Evolutionary conservation across 2,888 invertebrate genomes (phyloP), one percentile per base, ranked within the genome.

Genomic region (Belgica antarctica): DNA sequence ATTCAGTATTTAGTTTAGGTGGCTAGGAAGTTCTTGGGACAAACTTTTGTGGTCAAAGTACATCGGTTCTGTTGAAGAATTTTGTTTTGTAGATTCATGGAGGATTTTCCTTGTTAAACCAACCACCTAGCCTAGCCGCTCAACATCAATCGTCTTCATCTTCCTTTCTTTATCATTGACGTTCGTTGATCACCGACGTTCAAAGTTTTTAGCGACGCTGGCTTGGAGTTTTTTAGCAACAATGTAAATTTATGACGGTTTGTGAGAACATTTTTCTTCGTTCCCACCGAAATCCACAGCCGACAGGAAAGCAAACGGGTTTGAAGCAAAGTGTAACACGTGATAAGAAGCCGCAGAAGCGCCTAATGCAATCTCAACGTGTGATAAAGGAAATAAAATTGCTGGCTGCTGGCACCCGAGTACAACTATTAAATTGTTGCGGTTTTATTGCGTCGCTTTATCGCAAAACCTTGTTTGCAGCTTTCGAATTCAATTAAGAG

Each of bases 261-360:
- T 68, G 52, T 68, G 57, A 57, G 57, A 31, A 22, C n/a, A 5
- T 59, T 59, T 59, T 59, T 59, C n/a, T 59, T 52, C 52, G 17
- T 52, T 41, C 52, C 52, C 52, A 52, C 52, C 7, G 22, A 8
- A 52, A 41, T 12, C 41, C 41, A 15, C 2, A 12, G 41, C 22
- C 22, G 7, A 8, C 17, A 52, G 52, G 52, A 52, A 52, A 22
- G 12, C 17, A 47, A 66, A 66, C 65, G 25, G 47, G 65, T 66
- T 66, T 41, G 8, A 15, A 10, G 17, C 46, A 22, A 66, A 66
- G 46, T 46, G 28, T 27, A 66, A 68, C 68, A 68, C 57, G 52
- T 68, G 68, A 68, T 68, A 68, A 68, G 68, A 68, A 68, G 57
- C 57, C 57, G 28, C 68, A 68, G 68, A 24, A 47, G 66, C 66